Conservation (phyloP, 2,888 invertebrate species). For the Coecobrya sp. region DNA sequence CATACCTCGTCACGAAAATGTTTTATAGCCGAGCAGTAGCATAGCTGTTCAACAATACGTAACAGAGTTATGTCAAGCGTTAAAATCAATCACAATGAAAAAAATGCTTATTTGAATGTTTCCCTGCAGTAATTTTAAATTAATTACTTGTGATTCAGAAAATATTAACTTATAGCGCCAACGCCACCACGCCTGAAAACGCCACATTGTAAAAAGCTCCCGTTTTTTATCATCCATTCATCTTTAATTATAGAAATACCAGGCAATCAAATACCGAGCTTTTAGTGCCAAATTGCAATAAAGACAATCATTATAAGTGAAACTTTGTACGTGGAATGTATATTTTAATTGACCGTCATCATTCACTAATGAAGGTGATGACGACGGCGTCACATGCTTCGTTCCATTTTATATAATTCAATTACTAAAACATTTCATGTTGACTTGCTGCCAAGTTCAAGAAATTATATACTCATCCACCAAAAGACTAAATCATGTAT, state of each 20-base stretch:
- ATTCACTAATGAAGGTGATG: conserved; percentile 44
- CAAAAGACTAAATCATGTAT: background rate
- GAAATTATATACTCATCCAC: background rate
- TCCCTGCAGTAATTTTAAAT: background rate
- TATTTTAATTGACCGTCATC: conserved; percentile 40
- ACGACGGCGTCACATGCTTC: conserved; percentile 10
- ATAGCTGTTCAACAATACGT: background rate
- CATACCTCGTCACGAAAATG: background rate
- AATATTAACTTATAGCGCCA: background rate
- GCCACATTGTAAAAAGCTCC: background rate
- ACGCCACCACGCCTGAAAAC: background rate
- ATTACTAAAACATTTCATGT: conserved; percentile 39
- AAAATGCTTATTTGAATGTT: background rate
- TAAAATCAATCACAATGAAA: conserved; percentile 37
- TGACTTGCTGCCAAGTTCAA: conserved; percentile 45
- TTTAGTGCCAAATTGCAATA: conserved; percentile 50
- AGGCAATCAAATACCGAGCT: background rate
- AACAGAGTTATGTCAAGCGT: conserved; percentile 13
- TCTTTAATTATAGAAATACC: background rate
- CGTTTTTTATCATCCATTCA: background rate
- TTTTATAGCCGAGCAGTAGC: background rate
- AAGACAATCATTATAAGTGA: conserved; percentile 41
- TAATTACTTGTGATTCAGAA: conserved; percentile 12
- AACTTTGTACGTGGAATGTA: conserved; percentile 1
- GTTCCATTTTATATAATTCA: conserved; percentile 21